Evolutionary conservation across 2,888 invertebrate genomes (phyloP).

Genomic region (Andrena haemorrhoa): DNA sequence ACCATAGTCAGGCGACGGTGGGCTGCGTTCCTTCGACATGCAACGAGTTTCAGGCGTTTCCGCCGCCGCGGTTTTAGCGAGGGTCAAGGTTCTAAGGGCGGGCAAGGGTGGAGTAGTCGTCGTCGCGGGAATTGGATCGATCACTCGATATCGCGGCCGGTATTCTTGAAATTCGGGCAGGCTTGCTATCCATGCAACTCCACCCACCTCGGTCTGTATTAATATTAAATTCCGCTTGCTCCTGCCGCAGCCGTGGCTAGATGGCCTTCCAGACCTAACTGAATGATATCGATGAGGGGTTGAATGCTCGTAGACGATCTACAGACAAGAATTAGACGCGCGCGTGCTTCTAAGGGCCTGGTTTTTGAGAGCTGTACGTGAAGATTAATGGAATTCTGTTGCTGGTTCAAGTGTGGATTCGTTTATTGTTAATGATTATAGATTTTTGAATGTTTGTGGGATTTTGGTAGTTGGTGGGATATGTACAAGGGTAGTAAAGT

Average conservation of each 20-base stretch:
- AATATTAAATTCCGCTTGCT: conserved; percentile 72
- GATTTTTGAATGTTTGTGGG: background rate
- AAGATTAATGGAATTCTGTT: conserved; percentile 22
- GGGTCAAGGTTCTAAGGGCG: background rate
- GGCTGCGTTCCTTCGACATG: conserved; percentile 26
- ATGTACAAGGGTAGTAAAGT: no score
- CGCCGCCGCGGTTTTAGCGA: background rate
- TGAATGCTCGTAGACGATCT: conserved; percentile 29
- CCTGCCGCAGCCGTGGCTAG: conserved; percentile 11
- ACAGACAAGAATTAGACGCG: conserved; percentile 47
- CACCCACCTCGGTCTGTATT: conserved; percentile 50
- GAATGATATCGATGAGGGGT: conserved; percentile 1
- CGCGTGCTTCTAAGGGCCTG: conserved; percentile 29
- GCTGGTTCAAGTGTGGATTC: conserved; percentile 10
- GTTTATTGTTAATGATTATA: conserved; percentile 3
- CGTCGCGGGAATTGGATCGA: conserved; percentile 70
- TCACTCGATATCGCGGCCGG: conserved; percentile 70
- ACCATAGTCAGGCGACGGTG: background rate
- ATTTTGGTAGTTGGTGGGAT: background rate
- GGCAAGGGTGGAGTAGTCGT: conserved; percentile 9
- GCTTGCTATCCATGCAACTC: conserved; percentile 46
- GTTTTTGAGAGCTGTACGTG: conserved; percentile 13
- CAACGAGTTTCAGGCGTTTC: conserved; percentile 9
- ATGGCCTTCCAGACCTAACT: conserved; percentile 13
- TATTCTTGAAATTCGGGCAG: conserved; percentile 69